Evolutionary conservation across 2,888 invertebrate genomes (phyloP), one percentile per base, ranked within the genome.

Genomic region (Athetis lepigone): DNA sequence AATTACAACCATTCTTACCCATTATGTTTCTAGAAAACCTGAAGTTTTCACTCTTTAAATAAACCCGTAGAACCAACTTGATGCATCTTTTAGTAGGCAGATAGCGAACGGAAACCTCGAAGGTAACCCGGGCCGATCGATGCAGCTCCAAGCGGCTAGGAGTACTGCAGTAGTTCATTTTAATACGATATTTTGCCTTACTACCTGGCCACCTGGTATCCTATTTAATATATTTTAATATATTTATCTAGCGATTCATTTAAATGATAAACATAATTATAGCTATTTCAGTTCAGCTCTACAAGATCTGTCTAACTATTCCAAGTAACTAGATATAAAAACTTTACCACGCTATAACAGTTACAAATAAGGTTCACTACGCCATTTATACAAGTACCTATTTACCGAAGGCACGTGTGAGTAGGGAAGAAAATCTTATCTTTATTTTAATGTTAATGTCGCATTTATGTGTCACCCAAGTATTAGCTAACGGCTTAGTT

Each of bases 61-160:
- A n/a, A 37, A n/a, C 9, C n/a, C 19, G 25, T 23, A n/a, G n/a
- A 66, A 52, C 39, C 11, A 36, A 27, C 42, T 4, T 40, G 23
- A 23, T 47, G 19, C 63, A 55, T 36, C 6, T 37, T 51, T 62
- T 19, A 37, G 47, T 57, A 50, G 18, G 33, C 36, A 50, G n/a
- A 18, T 42, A 45, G 25, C 61, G 69, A 19, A 54, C 43, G 40
- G 23, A 51, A 52, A 39, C 47, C 63, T 55, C 45, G 51, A 42
- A 58, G 51, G 66, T 42, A 67, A 18, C 92, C 91, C 91, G 90
- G 89, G 85, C 89, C 75, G 90, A 91, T 92, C 92, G 91, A 92
- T 92, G 64, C 70, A 91, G 90, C 91, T 83, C 45, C 75, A 13
- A 33, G 33, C 33, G 33, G 13, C 33, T 33, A 33, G 33, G 11